Evolutionary conservation across 2,888 invertebrate genomes (phyloP).

Genomic region (Drosophila limbata): DNA sequence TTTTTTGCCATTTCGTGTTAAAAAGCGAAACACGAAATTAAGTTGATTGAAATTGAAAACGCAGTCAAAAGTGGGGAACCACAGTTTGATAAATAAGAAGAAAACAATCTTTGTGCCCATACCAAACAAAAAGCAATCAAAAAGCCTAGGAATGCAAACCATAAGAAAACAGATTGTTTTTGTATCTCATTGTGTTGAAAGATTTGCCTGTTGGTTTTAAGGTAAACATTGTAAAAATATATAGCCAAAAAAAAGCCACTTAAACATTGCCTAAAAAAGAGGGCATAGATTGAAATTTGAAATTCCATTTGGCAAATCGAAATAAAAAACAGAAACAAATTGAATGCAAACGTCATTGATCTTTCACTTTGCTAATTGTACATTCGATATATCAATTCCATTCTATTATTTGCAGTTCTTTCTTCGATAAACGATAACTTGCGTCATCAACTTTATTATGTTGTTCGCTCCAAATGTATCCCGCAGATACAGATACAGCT

Average conservation of each 20-base stretch:
- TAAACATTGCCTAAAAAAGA: not conserved
- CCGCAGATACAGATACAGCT: conserved; percentile 18
- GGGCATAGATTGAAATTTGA: not conserved
- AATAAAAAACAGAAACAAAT: not conserved
- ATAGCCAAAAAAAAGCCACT: not conserved
- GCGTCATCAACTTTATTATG: conserved; percentile 26
- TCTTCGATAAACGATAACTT: conserved; percentile 10
- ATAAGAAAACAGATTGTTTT: conserved; percentile 1
- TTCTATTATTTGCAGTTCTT: not conserved
- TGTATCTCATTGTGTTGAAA: conserved; percentile 9
- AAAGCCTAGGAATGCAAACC: not conserved
- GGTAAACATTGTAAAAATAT: conserved; percentile 13
- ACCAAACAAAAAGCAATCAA: not conserved
- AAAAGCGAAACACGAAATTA: conserved; percentile 56
- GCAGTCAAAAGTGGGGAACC: not conserved
- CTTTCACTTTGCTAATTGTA: conserved; percentile 15
- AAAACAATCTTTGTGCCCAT: not conserved
- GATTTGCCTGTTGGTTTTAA: not conserved
- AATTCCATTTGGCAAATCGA: not conserved
- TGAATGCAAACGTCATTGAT: conserved; percentile 13
- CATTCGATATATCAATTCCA: not conserved
- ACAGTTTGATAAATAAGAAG: not conserved
- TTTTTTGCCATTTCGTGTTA: conserved; percentile 41
- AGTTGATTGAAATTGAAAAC: conserved; percentile 49
- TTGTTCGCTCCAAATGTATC: conserved; percentile 32